phyloP scores from a whole-genome alignment of 2,888 invertebrate genomes.

The Pachycephus smyrnensis region DNA sequence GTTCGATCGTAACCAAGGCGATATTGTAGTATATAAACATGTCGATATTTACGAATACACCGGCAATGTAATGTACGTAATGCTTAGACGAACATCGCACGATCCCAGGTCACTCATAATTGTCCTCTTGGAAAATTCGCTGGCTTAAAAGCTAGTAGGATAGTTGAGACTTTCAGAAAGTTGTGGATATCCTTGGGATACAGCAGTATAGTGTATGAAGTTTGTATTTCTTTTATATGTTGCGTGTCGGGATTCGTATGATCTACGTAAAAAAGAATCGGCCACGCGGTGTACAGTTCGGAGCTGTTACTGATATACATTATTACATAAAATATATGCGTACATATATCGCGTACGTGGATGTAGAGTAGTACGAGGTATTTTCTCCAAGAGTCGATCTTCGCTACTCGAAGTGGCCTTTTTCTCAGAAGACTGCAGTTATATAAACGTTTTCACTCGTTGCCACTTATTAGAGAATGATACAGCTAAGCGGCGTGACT shows the following conservation, averaged over 20 bases:
- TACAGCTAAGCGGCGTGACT: neutral
- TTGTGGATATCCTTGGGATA: neutral
- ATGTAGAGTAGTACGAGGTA: neutral
- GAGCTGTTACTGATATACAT: neutral
- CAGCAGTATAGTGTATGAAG: neutral
- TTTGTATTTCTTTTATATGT: neutral
- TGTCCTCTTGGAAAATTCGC: neutral
- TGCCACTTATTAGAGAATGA: neutral
- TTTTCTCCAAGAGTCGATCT: slow-evolving; percentile 5
- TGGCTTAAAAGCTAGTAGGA: neutral
- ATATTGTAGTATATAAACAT: neutral
- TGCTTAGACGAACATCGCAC: neutral
- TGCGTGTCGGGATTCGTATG: neutral
- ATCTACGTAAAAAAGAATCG: neutral
- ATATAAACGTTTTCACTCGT: slow-evolving; percentile 24
- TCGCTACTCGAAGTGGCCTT: slow-evolving; percentile 55
- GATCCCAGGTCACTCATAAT: neutral
- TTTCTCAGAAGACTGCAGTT: slow-evolving; percentile 59
- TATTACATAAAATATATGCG: neutral
- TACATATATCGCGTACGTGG: neutral
- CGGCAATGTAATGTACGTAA: neutral
- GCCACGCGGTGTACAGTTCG: neutral
- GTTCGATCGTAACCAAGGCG: neutral
- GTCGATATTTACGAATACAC: neutral
- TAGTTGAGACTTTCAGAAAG: neutral